Percentiles rank a stretch among this genome's conserved stretches.
phyloP scores from a whole-genome alignment of 1,140 invertebrate species.

The Tenebrio molitor region DNA sequence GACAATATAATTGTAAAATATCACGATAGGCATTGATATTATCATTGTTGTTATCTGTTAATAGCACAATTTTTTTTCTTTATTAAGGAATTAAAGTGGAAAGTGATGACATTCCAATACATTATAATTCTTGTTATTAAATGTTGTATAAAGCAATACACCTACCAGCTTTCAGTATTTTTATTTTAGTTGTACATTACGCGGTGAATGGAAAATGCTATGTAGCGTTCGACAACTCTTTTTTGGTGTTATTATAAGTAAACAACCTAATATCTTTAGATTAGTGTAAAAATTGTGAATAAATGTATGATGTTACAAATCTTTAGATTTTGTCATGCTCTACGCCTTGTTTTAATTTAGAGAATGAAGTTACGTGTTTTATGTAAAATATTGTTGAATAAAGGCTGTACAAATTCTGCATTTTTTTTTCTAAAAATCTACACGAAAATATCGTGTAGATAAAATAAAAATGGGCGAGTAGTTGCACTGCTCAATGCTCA shows the following conservation, averaged over 20 bases:
- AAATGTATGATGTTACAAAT: conserved; percentile 46
- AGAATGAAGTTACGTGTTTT: conserved; percentile 24
- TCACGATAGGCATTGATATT: conserved; percentile 45
- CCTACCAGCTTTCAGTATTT: conserved; percentile 59
- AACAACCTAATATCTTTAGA: conserved; percentile 51
- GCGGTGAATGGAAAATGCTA: conserved; percentile 54
- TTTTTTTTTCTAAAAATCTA: not conserved
- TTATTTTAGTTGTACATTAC: conserved; percentile 55
- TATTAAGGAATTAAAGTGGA: conserved; percentile 48
- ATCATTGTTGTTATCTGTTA: conserved; percentile 47
- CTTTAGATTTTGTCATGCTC: conserved; percentile 31
- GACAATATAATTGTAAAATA: conserved; percentile 52
- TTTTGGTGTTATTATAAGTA: conserved; percentile 53
- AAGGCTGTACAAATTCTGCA: conserved; percentile 13
- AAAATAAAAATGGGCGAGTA: too few species aligned
- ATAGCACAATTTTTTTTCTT: conserved; percentile 50
- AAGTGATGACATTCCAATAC: conserved; percentile 58
- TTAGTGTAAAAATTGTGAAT: conserved; percentile 57
- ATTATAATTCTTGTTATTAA: conserved; percentile 52
- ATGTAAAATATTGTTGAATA: conserved; percentile 37
- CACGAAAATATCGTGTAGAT: too few species aligned
- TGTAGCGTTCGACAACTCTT: conserved; percentile 49
- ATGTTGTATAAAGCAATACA: conserved; percentile 58
- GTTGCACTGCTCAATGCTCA: too few species aligned
- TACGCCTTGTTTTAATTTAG: conserved; percentile 33